Evolutionary conservation across 2,797 vertebrate genomes (phyloP), one percentile per base, ranked within the genome.

Genomic region (Anas bernieri): DNA sequence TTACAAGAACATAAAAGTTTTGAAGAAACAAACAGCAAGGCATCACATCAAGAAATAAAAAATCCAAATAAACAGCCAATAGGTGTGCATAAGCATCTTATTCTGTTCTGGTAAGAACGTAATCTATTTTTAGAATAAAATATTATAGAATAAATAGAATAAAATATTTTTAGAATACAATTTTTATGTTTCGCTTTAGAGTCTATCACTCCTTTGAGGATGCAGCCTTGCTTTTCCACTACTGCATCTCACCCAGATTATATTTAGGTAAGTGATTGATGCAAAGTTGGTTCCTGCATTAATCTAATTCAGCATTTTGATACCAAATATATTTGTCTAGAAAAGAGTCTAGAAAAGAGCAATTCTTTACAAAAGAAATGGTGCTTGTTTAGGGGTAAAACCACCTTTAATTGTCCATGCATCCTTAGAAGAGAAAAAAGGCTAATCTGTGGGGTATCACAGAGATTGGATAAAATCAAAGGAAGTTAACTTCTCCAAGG

Each of bases 391-490:
- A 35, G 41, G 14, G 6, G 17, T 67, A 52, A 73, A 72, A 46
- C 33, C 15, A 10, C 8, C 22, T 64, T 25, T n/a, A 9, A 9
- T 58, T 75, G 82, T 54, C 41, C 7, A 1, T 8, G 33, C 21
- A n/a, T 54, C 17, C 20, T 3, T 11, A 35, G 39, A 61, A 66
- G 21, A 69, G 31, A 13, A 45, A 31, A 33, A 63, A 7, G 2
- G 35, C 25, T 37, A 18, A 37, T n/a, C 18, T 30, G 15, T 9
- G 28, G 13, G 13, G 9, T 55, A 17, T 35, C 41, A 35, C 25
- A 39, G 50, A 30, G 26, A 22, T 6, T 25, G 14, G 5, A 9
- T 10, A 20, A 7, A 37, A 12, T 8, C 1, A 0, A 58, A 26
- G 33, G 16, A 48, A 59, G 63, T 58, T 6, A 11, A 54, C 50